Evolutionary conservation across 2,888 invertebrate species (phyloP), one percentile per base, ranked within the genome.

Genomic region (Automeris io): DNA sequence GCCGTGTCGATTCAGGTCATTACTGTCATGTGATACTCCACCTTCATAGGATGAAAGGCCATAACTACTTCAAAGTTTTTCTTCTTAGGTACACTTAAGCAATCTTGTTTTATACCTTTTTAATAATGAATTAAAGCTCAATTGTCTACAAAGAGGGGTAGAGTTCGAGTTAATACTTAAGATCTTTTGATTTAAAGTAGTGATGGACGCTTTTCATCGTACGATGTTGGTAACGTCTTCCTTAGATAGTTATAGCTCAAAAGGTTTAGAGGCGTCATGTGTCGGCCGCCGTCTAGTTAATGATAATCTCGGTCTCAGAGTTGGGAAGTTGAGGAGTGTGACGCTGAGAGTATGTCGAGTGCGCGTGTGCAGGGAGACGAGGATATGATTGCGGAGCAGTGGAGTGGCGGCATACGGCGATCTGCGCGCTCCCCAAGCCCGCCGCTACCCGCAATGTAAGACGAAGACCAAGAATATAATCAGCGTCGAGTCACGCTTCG

Each of bases 331-430:
- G 82, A 79, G 73, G 80, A 78, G 76, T 83, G 75, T 81, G 83
- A 83, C 60, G 83, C 80, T 78, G 85, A 85, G 82, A 83, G 83
- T 85, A 86, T 85, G 83, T 86, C 85, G 83, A 83, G 85, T 86
- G 74, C 81, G 62, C 83, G 78, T 85, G 85, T 85, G 74, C 83
- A 88, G 88, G 88, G 88, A 88, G 87, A 88, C 88, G 88, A 88
- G 88, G 85, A 88, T 88, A 83, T 88, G 88, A 88, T 88, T 87
- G 81, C 80, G 70, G 86, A 86, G 77, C 69, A 80, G 70, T 88
- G 88, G 88, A 74, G 82, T 71, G 72, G 76, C 60, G 72, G 77
- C 66, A 71, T 75, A 65, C 80, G 80, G 56, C 75, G 77, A 43
- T 51, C 58, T 55, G 70, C 73, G 68, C 77, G 79, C 50, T 81